phyloP scores from a whole-genome alignment of 2,113 vertebrate species.

The Gambusia holbrooki region DNA sequence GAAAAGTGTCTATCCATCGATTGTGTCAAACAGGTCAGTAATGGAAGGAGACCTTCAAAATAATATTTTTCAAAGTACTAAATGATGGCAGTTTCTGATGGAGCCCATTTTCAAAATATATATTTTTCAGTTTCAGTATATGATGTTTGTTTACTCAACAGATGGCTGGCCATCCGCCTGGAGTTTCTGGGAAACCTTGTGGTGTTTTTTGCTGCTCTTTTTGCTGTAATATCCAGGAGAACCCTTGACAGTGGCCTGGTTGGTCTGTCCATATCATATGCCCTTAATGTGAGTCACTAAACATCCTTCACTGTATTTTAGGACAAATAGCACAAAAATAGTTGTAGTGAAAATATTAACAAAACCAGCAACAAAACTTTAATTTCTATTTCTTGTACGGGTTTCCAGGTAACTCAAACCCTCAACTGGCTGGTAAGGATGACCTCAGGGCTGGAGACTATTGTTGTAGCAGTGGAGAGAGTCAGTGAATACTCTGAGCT shows the following conservation, averaged over 20 bases:
- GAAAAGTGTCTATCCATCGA: conserved; percentile 91
- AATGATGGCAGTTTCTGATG: too few species aligned
- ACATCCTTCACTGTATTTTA: background rate
- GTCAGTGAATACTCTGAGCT: conserved; percentile 86
- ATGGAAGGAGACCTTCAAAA: background rate
- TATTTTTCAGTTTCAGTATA: background rate
- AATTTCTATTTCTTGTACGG: background rate
- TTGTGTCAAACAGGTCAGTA: conserved; percentile 90
- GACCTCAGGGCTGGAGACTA: conserved; percentile 93
- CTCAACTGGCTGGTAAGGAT: conserved; percentile 96
- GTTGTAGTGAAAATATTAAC: background rate
- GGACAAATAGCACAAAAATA: background rate
- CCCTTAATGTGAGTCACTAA: conserved; percentile 87
- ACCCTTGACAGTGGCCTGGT: conserved; percentile 82
- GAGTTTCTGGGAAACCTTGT: conserved; percentile 91
- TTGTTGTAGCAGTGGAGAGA: conserved; percentile 94
- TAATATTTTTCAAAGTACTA: too few species aligned
- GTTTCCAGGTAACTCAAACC: conserved; percentile 90
- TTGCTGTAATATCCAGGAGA: conserved; percentile 86
- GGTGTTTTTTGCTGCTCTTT: conserved; percentile 87
- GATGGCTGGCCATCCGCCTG: conserved; percentile 94
- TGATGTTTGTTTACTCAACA: conserved; percentile 54
- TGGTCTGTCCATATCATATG: conserved; percentile 92
- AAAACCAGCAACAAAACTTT: background rate
- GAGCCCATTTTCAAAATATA: background rate